A percentile compares a stretch with the other conserved stretches of the same genome.
Conservation (phyloP, 2,888 invertebrate genomes). For the Heliconius sara region DNA sequence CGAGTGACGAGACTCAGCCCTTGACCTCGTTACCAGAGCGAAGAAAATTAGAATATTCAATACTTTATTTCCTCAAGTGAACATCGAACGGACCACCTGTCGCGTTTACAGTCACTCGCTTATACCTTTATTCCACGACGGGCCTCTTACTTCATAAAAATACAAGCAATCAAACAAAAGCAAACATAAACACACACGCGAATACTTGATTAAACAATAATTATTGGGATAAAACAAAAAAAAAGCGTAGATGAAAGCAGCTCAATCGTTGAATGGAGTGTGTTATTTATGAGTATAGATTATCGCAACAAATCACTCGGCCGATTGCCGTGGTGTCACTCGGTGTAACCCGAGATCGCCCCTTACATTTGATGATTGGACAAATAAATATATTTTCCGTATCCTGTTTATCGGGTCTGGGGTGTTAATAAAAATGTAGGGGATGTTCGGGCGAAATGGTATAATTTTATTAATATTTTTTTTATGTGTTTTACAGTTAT, state of each 20-base stretch:
- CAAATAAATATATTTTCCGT: conserved; percentile 84
- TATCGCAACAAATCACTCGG: conserved; percentile 81
- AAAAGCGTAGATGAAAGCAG: conserved; percentile 63
- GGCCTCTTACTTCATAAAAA: not conserved
- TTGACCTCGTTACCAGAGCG: too few species aligned
- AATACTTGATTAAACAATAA: conserved; percentile 41
- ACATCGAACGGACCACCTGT: too few species aligned
- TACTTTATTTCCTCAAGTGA: too few species aligned
- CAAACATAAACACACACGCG: conserved; percentile 27
- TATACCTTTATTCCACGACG: too few species aligned
- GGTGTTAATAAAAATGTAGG: conserved; percentile 84
- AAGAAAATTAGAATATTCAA: too few species aligned
- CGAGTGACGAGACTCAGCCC: too few species aligned
- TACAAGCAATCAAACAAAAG: not conserved
- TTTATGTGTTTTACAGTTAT: not conserved
- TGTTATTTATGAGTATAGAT: conserved; percentile 81
- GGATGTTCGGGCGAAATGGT: conserved; percentile 52
- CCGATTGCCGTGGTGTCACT: conserved; percentile 76
- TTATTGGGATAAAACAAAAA: conserved; percentile 27
- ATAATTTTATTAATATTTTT: conserved; percentile 48
- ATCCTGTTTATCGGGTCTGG: conserved; percentile 82
- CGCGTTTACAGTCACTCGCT: too few species aligned
- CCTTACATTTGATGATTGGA: conserved; percentile 83
- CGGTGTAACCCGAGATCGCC: conserved; percentile 82
- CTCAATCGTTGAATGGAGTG: conserved; percentile 77